These are phyloP conservation scores for Scaptodrosophila lebanonensis DNA, from an alignment of 1,140 invertebrate species.

Conservation along the genomic window DNA sequence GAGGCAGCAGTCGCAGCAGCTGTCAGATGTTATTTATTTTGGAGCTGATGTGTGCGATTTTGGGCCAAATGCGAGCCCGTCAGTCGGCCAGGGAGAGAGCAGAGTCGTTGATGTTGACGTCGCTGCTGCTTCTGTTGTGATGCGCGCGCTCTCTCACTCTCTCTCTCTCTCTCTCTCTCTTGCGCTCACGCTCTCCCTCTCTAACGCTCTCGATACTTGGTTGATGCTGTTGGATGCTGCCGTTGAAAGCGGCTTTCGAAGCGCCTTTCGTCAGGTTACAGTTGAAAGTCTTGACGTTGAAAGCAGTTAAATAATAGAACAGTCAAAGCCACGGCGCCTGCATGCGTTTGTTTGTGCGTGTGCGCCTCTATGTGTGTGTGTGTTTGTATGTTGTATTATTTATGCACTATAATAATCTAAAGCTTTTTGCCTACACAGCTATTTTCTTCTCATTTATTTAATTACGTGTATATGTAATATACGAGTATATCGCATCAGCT, in stretches of 20 bases:
- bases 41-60: slow-evolving; percentile 15
- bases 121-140: slow-evolving; percentile 18
- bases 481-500: slow-evolving; percentile 30
- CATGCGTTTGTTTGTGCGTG: slow-evolving; percentile 17
- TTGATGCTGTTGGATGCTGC: slow-evolving; percentile 41
- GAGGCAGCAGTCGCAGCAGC: slow-evolving; percentile 44
- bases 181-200: background rate
- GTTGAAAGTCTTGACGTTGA: slow-evolving; percentile 57
- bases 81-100: slow-evolving; percentile 22
- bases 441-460: background rate
- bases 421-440: slow-evolving; percentile 30
- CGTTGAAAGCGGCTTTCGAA: slow-evolving; percentile 66
- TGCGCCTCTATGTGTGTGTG: slow-evolving; percentile 48
- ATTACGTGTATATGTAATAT: slow-evolving; percentile 31
- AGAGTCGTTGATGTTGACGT: slow-evolving; percentile 68
- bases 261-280: slow-evolving; percentile 59
- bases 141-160: slow-evolving; percentile 1
- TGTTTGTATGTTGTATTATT: slow-evolving; percentile 63
- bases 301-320: slow-evolving; percentile 74
- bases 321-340: slow-evolving; percentile 31
- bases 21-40: slow-evolving; percentile 77
- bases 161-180: slow-evolving; percentile 9
- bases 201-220: background rate
- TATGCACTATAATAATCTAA: slow-evolving; percentile 56
- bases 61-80: background rate